phyloP scores from a whole-genome alignment of 1,140 invertebrate species.

The Acromyrmex heyeri region DNA sequence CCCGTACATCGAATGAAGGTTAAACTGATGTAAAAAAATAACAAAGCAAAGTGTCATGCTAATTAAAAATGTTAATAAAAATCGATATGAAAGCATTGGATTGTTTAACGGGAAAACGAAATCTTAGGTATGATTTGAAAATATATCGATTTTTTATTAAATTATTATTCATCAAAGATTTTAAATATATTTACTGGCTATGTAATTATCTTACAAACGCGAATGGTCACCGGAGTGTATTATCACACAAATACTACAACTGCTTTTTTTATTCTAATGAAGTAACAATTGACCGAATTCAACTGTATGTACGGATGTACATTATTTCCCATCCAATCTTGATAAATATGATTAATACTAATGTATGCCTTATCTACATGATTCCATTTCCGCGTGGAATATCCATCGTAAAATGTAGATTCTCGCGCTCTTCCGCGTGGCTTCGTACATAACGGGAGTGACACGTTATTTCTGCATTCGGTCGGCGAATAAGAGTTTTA shows the following conservation, averaged over 20 bases:
- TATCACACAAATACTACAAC: background rate
- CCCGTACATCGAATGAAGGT: too few species aligned
- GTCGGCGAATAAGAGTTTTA: slow-evolving; percentile 40
- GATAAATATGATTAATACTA: slow-evolving; percentile 25
- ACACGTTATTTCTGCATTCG: slow-evolving; percentile 38
- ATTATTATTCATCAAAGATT: background rate
- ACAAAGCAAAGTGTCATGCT: background rate
- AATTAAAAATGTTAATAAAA: background rate
- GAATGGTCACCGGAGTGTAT: background rate
- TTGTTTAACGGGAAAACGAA: background rate
- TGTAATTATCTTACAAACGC: background rate
- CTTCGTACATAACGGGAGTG: background rate
- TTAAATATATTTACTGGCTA: background rate
- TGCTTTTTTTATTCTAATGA: background rate
- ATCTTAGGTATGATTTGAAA: too few species aligned
- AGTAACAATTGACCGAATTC: background rate
- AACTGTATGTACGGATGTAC: background rate
- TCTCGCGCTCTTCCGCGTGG: background rate
- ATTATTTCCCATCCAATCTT: background rate
- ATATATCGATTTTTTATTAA: background rate
- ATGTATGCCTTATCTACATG: background rate
- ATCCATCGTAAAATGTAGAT: slow-evolving; percentile 1
- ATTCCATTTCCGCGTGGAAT: slow-evolving; percentile 34
- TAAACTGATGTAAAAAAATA: background rate
- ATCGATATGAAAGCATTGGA: background rate